Base-by-base conservation (phyloP, 2,113 vertebrate species). In the Uria aalge region DNA sequence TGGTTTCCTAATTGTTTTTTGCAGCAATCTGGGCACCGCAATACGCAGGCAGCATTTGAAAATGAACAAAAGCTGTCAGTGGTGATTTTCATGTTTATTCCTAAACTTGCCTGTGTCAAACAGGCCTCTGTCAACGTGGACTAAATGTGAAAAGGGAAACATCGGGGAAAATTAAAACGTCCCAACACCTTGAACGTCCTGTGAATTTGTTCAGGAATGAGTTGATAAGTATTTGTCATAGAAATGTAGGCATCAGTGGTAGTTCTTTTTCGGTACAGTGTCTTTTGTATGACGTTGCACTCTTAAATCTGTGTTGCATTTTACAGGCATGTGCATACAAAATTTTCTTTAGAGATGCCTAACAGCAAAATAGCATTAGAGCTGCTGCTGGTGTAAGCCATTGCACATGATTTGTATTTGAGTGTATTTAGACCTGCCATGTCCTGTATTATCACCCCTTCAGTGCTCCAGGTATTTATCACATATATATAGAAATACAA, bases 151-250 rank as follows among this genome's bases (percentile, higher is more conserved):
- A 23, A 81, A 88, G 8, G 24, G 38, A 63, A 92, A 24, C 5
- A 26, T 11, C 3, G 3, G 16, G 73, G 53, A 68, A 94, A 88
- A 69, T 38, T 19, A 29, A 17, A 60, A 87, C 14, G 11, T 68
- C 12, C 3, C 0, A 6, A n/a, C 4, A 77, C 4, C 11, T 38
- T 55, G 14, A 21, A 3, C 17, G 5, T 48, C 10, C 12, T 40
- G 40, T 59, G 12, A 62, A 14, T 88, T 62, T 67, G n/a, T 62
- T 71, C 41, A 85, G 60, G 32, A 67, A 75, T 5, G 11, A 55
- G 32, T 9, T 45, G 22, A 16, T 53, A 24, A 41, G 2, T 45
- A 59, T 74, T 45, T 57, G 0, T 24, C 4, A 11, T 45, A 14
- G 4, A 48, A 36, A 21, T 5, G 1, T 38, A 13, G 36, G 2